Percentiles rank a stretch among this genome's conserved stretches.
Evolutionary conservation across 2,888 invertebrate genomes (phyloP).

Genomic region (Sinotaia quadrata): DNA sequence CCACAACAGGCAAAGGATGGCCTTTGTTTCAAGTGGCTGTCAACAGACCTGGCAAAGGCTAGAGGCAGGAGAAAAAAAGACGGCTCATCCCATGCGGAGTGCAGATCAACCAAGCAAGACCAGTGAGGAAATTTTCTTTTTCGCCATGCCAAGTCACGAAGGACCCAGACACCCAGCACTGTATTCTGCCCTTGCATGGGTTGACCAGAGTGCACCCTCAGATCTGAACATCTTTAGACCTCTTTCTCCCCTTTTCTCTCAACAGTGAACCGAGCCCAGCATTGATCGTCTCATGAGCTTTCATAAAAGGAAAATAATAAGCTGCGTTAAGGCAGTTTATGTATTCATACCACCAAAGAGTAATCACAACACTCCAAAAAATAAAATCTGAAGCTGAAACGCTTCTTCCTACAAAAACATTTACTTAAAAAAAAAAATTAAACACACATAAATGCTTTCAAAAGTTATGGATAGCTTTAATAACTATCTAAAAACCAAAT

Average conservation of each 20-base stretch:
- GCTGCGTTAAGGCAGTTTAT: constrained; percentile 22
- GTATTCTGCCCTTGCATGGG: constrained; percentile 16
- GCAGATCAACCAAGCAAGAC: constrained; percentile 5
- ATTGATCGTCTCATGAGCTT: constrained; percentile 15
- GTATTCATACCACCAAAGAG: constrained; percentile 20
- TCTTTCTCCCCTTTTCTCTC: constrained; percentile 15
- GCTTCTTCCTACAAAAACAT: too few species aligned
- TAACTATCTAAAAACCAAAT: too few species aligned
- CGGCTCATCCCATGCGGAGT: constrained; percentile 5
- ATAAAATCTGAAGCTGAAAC: too few species aligned
- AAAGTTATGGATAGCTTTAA: too few species aligned
- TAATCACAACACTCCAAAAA: too few species aligned
- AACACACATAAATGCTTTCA: too few species aligned
- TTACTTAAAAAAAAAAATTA: too few species aligned
- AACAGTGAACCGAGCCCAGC: constrained; percentile 25
- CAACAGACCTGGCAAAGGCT: constrained; percentile 15
- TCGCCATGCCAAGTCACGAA: constrained; percentile 1
- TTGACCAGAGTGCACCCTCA: constrained; percentile 24
- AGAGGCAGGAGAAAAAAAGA: constrained; percentile 9
- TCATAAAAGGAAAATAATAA: constrained; percentile 27
- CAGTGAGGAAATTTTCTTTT: background rate
- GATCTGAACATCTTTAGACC: constrained; percentile 26
- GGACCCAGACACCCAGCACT: constrained; percentile 11
- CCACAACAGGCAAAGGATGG: background rate
- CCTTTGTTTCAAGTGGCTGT: background rate